Evolutionary conservation across 2,888 invertebrate species (phyloP).

Genomic region (Junonia oenone): DNA sequence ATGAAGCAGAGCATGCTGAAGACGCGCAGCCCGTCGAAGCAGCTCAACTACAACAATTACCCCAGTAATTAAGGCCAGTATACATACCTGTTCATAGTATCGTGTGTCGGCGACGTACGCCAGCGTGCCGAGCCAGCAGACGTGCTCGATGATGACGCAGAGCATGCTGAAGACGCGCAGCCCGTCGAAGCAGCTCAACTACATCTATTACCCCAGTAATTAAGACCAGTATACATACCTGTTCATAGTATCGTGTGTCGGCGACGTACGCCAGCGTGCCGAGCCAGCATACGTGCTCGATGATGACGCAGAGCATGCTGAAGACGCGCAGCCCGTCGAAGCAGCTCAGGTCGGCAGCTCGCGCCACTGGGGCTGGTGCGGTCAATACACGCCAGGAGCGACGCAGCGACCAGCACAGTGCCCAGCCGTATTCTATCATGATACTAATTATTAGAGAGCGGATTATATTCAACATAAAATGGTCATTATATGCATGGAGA

Average conservation of each 20-base stretch:
- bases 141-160: slow-evolving; percentile 68
- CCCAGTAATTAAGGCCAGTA: too few relatives aligned
- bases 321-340: slow-evolving; percentile 67
- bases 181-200: slow-evolving; percentile 49
- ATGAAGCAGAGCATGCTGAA: slow-evolving; percentile 66
- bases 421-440: slow-evolving; percentile 45
- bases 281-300: slow-evolving; percentile 71
- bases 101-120: too few relatives aligned
- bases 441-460: too few relatives aligned
- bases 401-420: slow-evolving; percentile 55
- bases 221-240: too few relatives aligned
- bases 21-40: slow-evolving; percentile 64
- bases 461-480: too few relatives aligned
- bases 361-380: slow-evolving; percentile 11
- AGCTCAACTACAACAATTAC: background rate
- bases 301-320: slow-evolving; percentile 65
- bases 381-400: slow-evolving; percentile 44
- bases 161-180: slow-evolving; percentile 65
- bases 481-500: too few relatives aligned
- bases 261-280: slow-evolving; percentile 53
- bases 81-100: too few relatives aligned
- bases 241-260: too few relatives aligned
- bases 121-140: slow-evolving; percentile 64
- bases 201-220: background rate
- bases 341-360: background rate